These are phyloP conservation scores for Kryptolebias marmoratus DNA, from an alignment of 2,113 vertebrate genomes.

Conservation along the genomic window DNA sequence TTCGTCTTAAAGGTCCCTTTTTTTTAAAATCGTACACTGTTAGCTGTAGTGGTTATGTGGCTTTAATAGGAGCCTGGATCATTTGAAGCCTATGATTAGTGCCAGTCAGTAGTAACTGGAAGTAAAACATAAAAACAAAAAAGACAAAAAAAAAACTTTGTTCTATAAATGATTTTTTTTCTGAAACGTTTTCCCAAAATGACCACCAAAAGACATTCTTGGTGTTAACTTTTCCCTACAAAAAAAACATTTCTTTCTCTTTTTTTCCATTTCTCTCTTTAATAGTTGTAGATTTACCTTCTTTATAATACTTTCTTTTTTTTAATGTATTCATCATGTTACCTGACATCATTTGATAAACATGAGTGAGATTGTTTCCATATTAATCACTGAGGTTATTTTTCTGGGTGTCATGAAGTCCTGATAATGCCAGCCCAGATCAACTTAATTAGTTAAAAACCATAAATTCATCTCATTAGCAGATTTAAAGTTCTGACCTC, in stretches of 20 bases:
- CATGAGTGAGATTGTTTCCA: no score
- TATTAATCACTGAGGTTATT: background rate
- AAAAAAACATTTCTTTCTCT: background rate
- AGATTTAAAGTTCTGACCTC: constrained; percentile 6
- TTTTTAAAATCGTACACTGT: background rate
- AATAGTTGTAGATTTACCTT: constrained; percentile 9
- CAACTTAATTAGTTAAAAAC: background rate
- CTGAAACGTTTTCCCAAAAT: constrained; percentile 31
- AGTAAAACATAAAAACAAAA: background rate
- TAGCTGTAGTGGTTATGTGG: constrained; percentile 2
- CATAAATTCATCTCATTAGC: constrained; percentile 1
- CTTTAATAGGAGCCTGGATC: background rate
- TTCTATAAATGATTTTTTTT: constrained; percentile 9
- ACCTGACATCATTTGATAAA: no score
- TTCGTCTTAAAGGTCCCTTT: constrained; percentile 43
- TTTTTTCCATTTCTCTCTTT: background rate
- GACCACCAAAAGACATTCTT: background rate
- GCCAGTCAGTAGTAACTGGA: constrained; percentile 18
- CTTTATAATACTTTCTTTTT: constrained; percentile 3
- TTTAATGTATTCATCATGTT: background rate
- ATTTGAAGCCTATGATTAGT: constrained; percentile 12
- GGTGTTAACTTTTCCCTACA: constrained; percentile 9
- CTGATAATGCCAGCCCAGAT: background rate
- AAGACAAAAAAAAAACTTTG: background rate
- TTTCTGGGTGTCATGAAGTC: background rate